phyloP scores from a whole-genome alignment of 2,797 vertebrate species.

The Anableps anableps region DNA sequence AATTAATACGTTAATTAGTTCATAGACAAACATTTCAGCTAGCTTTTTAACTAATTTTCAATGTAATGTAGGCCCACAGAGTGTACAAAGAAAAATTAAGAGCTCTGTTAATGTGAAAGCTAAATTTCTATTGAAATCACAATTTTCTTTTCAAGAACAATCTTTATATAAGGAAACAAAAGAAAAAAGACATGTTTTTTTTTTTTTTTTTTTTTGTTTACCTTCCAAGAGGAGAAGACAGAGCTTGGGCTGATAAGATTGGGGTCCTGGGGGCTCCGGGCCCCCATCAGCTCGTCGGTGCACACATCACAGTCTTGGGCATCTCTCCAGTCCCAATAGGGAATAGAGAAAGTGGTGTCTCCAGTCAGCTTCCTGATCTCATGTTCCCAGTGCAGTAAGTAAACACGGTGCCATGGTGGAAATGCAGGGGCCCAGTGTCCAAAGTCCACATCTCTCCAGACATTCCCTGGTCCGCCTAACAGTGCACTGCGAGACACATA shows the following conservation, averaged over 20 bases:
- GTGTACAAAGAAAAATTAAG: no score
- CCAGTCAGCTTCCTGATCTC: conserved; percentile 88
- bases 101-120: no score
- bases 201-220: conserved; percentile 75
- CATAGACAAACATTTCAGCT: no score
- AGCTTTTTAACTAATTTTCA: no score
- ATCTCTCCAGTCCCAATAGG: conserved; percentile 97
- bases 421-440: conserved; percentile 93
- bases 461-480: conserved; percentile 79
- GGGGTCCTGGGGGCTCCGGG: conserved; percentile 77
- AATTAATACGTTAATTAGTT: no score
- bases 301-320: conserved; percentile 87
- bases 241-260: conserved; percentile 89
- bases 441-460: conserved; percentile 92
- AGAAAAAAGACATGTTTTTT: background rate
- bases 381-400: conserved; percentile 90
- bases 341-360: conserved; percentile 88
- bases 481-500: conserved; percentile 89
- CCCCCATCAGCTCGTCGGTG: conserved; percentile 91
- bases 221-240: conserved; percentile 94
- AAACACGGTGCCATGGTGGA: conserved; percentile 91
- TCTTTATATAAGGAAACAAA: background rate
- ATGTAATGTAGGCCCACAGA: no score
- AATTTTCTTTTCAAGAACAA: background rate
- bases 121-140: background rate